A percentile compares a stretch with the other conserved stretches of the same genome.
These are phyloP conservation scores for Paradisaea rubra DNA, from an alignment of 2,113 vertebrate genomes.

Conservation along the genomic window DNA sequence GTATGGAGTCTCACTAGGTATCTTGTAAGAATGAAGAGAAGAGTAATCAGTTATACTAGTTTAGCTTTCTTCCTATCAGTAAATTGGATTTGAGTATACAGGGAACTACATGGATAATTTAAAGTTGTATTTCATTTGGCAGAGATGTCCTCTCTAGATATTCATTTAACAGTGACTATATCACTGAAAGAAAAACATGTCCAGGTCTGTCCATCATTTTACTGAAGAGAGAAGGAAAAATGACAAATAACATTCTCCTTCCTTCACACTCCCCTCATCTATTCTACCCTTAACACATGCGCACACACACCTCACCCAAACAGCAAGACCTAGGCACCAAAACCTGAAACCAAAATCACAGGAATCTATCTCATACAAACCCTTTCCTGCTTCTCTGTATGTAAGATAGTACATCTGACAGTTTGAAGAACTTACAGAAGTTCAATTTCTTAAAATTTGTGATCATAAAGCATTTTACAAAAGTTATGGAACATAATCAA, in stretches of 20 bases:
- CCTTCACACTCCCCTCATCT: neutral
- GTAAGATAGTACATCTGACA: neutral
- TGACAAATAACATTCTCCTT: neutral
- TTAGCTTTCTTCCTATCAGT: neutral
- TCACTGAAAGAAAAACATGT: neutral
- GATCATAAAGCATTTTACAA: neutral
- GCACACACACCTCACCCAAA: neutral
- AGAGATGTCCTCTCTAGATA: neutral
- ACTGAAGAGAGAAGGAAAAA: neutral
- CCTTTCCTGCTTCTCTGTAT: neutral
- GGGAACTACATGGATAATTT: neutral
- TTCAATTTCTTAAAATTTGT: neutral
- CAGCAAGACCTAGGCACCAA: neutral
- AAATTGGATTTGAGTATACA: neutral
- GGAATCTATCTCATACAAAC: neutral
- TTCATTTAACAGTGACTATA: rapidly evolving
- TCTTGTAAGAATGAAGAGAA: neutral
- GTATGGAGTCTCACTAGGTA: neutral
- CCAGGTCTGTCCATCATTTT: neutral
- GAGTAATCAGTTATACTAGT: neutral
- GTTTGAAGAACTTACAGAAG: neutral
- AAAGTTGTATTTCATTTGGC: neutral
- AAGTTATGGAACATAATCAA: neutral
- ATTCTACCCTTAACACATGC: neutral
- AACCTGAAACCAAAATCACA: neutral